These are phyloP conservation scores for Glareola pratincola DNA, from an alignment of 2,113 vertebrate genomes.

Conservation along the genomic window DNA sequence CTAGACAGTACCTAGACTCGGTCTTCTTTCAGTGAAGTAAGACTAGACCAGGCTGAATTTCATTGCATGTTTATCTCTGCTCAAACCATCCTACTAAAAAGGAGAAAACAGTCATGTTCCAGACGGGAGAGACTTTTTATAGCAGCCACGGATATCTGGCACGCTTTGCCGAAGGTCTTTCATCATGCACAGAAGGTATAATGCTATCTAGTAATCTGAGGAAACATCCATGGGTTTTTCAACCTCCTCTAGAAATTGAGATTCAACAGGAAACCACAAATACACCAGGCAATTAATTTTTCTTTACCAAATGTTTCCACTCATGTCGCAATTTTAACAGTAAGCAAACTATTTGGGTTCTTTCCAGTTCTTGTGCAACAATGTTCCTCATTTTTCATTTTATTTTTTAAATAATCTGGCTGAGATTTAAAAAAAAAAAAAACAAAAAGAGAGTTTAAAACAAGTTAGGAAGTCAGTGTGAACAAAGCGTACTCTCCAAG, in stretches of 20 bases:
- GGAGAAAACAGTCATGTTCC: conserved; percentile 2
- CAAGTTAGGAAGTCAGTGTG: background rate
- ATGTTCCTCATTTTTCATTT: conserved; percentile 38
- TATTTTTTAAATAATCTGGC: conserved; percentile 20
- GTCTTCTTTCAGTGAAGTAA: background rate
- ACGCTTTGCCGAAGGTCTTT: background rate
- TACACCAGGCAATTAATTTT: conserved; percentile 60
- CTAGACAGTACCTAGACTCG: background rate
- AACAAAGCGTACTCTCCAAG: background rate
- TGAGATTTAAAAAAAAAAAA: conserved; percentile 3
- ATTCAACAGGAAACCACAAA: conserved; percentile 61
- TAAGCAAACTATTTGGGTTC: conserved; percentile 49
- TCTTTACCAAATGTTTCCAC: conserved; percentile 57
- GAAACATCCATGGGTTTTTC: conserved; percentile 47
- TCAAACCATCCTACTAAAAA: background rate
- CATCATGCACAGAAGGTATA: conserved; percentile 33
- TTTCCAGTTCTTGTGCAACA: conserved; percentile 48
- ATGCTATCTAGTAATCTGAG: conserved; percentile 65
- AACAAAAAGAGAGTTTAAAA: conserved; percentile 20
- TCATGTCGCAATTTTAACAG: conserved; percentile 59
- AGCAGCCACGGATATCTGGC: conserved; percentile 3
- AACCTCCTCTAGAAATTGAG: conserved; percentile 46
- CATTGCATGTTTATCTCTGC: background rate
- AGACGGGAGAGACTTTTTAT: conserved; percentile 14
- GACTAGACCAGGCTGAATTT: background rate